Evolutionary conservation across 1,140 invertebrate genomes (phyloP), one percentile per base, ranked within the genome.

Genomic region (Apolygus lucorum): DNA sequence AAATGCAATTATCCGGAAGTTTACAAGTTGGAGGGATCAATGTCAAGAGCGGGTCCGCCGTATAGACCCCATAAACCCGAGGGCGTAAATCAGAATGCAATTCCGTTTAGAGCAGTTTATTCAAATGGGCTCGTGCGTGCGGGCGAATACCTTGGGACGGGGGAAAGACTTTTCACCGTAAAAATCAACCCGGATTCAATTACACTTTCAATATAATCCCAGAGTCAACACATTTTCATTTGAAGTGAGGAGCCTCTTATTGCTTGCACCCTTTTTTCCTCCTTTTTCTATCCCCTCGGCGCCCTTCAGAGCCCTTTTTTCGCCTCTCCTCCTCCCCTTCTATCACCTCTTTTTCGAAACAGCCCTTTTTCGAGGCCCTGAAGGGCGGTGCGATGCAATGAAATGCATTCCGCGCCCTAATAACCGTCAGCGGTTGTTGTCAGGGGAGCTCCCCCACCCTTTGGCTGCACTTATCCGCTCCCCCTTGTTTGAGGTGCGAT

Each of bases 181-280:
- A 59, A 59, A 59, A 59, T 59, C 54, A 59, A 59, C 54, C 13
- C 8, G 54, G 13, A 59, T 59, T 59, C 54, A 59, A 59, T 59
- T 59, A 59, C 54, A 59, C 54, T 59, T 59, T 59, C 54, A 59
- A 59, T 59, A 59, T 59, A 59, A 59, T 59, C 54, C 54, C 54
- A 59, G 22, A 59, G 54, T 59, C 54, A 59, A 59, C 54, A 59
- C 54, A 59, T 59, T 59, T 59, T 59, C 54, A 59, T 59, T 59
- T 59, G 54, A 59, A 59, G 54, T 17, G 54, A 59, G 22, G 54
- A 59, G 54, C 11, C 54, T 59, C 54, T 59, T 59, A 59, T 59
- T 59, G 54, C 54, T 59, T 59, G 13, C 54, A 59, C 54, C 22
- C 54, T 22, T 59, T 59, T 59, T 21, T 14, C 54, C 22, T 21